Base-by-base conservation (phyloP, 2,797 vertebrate genomes). In the Cirrhinus mrigala region DNA sequence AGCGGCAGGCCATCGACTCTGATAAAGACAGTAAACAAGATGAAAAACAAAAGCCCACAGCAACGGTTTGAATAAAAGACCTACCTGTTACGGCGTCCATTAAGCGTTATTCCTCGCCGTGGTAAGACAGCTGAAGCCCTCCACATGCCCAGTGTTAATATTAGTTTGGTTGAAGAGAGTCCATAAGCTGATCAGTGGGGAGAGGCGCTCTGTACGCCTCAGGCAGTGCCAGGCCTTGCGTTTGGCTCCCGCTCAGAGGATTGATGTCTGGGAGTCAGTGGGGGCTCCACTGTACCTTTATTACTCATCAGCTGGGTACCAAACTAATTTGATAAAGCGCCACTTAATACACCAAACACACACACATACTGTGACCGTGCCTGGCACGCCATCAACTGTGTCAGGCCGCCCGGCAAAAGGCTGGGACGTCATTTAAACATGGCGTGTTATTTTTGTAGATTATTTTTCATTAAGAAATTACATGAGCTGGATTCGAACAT, bases 1-100 rank as follows among this genome's bases (percentile, higher is more conserved):
- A 89, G 75, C 88, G 94, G 95, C 94, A 94, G 92, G 93, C 92
- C 89, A 92, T 96, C 94, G 93, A 93, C 93, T 95, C 93, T 92
- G 92, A 95, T 95, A 92, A 94, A 91, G 89, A 90, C 86, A 79
- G 69, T 52, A 90, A 79, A 92, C 92, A 91, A 89, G 74, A 81
- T 93, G 89, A 90, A 85, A 89, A 90, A 88, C 85, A 87, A 81
- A 84, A 82, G 77, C 64, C 50, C 69, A 79, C 85, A 88, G 93
- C 92, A 91, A 92, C 91, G 87, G 89, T 90, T 93, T 93, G 93
- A 92, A 93, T 75, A 94, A 94, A 94, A 90, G 77, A 87, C 60
- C 33, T 81, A 80, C 86, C 84, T 87, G 87, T 88, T 87, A 87
- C 78, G 85, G 66, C n/a, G 20, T 33, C 87, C 73, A 48, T 83